phyloP scores from a whole-genome alignment of 2,888 invertebrate genomes.

The Acrobasis repandana region DNA sequence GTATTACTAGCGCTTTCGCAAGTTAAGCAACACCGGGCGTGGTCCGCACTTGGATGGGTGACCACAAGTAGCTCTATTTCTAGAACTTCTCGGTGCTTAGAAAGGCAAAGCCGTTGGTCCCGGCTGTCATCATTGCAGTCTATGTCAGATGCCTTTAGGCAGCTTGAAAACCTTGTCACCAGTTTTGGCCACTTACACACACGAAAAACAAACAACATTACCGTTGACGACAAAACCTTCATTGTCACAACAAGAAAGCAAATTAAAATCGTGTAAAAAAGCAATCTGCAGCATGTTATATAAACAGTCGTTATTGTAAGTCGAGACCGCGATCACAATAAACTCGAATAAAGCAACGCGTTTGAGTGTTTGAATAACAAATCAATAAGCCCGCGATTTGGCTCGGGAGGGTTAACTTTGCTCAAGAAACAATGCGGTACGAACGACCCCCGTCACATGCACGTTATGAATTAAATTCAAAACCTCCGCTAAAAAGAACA shows the following conservation, averaged over 20 bases:
- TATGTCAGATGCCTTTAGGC: no score
- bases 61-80: no score
- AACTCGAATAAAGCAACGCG: constrained; percentile 20
- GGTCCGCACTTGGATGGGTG: no score
- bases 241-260: constrained; percentile 18
- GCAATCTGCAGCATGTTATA: constrained; percentile 8
- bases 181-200: no score
- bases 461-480: constrained; percentile 33
- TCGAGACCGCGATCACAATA: constrained; percentile 20
- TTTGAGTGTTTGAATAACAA: constrained; percentile 31
- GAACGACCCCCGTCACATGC: constrained; percentile 32
- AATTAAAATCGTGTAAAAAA: constrained; percentile 18
- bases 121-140: no score
- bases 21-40: no score
- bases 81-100: no score
- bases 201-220: no score
- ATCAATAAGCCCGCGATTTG: constrained; percentile 30
- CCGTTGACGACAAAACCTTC: background rate
- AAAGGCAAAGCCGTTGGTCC: no score
- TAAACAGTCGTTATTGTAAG: constrained; percentile 21
- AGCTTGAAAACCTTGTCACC: no score
- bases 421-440: constrained; percentile 30
- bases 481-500: constrained; percentile 38
- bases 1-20: no score
- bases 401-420: constrained; percentile 30